Conservation (phyloP, 1,140 invertebrate species). For the Bombus pascuorum region DNA sequence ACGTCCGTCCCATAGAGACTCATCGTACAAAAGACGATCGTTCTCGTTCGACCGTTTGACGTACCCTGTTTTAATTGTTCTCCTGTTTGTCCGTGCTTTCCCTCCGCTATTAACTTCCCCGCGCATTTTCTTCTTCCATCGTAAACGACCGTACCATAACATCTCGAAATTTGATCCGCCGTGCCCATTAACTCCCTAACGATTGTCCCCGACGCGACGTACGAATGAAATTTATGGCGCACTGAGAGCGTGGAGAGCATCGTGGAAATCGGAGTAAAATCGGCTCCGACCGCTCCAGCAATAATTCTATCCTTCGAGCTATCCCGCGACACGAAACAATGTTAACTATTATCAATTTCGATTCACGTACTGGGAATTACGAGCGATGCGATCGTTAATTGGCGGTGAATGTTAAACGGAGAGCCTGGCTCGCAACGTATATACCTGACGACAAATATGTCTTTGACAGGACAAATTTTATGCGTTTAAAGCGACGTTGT, state of each 20-base stretch:
- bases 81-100: neutral
- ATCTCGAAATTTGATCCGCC: slow-evolving; percentile 48
- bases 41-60: neutral
- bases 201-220: slow-evolving; percentile 26
- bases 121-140: neutral
- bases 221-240: slow-evolving; percentile 43
- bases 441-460: neutral
- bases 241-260: too few species aligned
- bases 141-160: neutral
- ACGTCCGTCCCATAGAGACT: too few species aligned
- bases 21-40: neutral
- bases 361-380: neutral
- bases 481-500: neutral
- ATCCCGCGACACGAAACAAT: neutral
- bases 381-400: neutral
- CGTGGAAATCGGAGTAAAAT: slow-evolving; percentile 3
- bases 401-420: neutral
- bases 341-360: neutral
- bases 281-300: neutral
- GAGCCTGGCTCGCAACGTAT: neutral
- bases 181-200: slow-evolving; percentile 45
- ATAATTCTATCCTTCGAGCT: slow-evolving; percentile 32
- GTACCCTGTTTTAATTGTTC: slow-evolving; percentile 3
- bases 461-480: neutral
- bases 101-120: neutral